These are phyloP conservation scores for Pteromalus puparum DNA, from an alignment of 1,140 invertebrate genomes.

Conservation along the genomic window DNA sequence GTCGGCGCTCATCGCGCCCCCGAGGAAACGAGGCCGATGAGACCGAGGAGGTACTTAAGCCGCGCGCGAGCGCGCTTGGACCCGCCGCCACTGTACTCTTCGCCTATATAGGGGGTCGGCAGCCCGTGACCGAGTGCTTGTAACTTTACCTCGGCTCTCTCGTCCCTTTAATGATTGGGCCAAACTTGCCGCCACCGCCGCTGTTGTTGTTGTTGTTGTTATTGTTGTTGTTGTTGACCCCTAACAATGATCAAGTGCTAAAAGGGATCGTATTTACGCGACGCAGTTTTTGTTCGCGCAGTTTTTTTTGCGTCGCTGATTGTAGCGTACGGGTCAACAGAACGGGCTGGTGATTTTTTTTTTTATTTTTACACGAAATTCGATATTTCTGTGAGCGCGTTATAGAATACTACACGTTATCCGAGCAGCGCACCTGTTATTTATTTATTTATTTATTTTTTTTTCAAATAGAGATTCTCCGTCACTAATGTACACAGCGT, in stretches of 20 bases:
- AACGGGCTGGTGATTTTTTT: too few species aligned
- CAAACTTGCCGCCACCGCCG: background rate
- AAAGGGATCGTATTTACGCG: background rate
- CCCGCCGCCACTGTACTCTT: background rate
- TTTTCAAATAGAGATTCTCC: too few species aligned
- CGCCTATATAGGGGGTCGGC: constrained; percentile 48
- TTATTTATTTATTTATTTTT: too few species aligned
- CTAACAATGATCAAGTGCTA: background rate
- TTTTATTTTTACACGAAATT: too few species aligned
- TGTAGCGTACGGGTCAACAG: too few species aligned
- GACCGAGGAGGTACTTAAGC: constrained; percentile 47
- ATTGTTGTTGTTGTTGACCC: constrained; percentile 9
- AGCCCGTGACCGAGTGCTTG: constrained; percentile 57
- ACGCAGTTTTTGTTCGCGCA: background rate
- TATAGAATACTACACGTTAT: too few species aligned
- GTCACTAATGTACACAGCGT: too few species aligned
- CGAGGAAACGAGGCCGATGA: constrained; percentile 41
- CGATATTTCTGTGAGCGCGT: too few species aligned
- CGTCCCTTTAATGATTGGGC: constrained; percentile 26
- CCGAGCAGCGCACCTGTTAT: too few species aligned
- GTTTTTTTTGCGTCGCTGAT: background rate
- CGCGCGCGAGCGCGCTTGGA: background rate
- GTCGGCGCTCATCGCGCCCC: constrained; percentile 6
- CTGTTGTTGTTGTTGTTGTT: background rate
- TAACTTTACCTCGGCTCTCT: constrained; percentile 29